Percentiles rank a stretch among this genome's conserved stretches.
These are phyloP conservation scores for Cylindroiulus punctatus DNA, from an alignment of 2,888 invertebrate genomes.

Conservation along the genomic window DNA sequence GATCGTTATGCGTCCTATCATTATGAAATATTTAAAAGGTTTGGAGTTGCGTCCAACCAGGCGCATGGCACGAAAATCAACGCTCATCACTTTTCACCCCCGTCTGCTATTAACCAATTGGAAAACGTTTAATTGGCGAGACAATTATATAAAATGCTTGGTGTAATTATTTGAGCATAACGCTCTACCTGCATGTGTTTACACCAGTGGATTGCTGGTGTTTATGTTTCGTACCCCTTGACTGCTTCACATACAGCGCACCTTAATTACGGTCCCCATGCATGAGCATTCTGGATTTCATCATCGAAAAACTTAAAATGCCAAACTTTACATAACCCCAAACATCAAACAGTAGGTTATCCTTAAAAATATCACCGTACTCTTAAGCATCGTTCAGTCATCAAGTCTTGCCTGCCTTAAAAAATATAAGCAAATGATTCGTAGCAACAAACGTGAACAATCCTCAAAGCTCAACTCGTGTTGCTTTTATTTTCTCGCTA, in stretches of 20 bases:
- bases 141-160: slow-evolving; percentile 22
- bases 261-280: neutral
- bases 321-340: slow-evolving; percentile 5
- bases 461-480: no score
- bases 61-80: neutral
- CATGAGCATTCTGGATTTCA: neutral
- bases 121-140: slow-evolving; percentile 36
- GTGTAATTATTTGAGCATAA: slow-evolving; percentile 24
- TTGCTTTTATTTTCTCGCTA: no score
- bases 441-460: no score
- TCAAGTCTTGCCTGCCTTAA: no score
- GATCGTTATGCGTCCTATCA: slow-evolving; percentile 45
- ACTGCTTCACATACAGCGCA: neutral
- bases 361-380: no score
- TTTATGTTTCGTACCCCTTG: slow-evolving; percentile 20
- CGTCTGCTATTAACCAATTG: slow-evolving; percentile 14
- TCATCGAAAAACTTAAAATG: neutral
- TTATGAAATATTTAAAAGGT: slow-evolving; percentile 11
- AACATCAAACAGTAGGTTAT: neutral
- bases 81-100: slow-evolving; percentile 25
- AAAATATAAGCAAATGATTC: no score
- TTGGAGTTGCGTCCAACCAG: neutral
- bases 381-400: no score
- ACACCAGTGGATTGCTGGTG: neutral
- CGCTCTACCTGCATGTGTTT: neutral